Conservation (phyloP, 2,113 vertebrate genomes). For the Lophochroa leadbeateri region DNA sequence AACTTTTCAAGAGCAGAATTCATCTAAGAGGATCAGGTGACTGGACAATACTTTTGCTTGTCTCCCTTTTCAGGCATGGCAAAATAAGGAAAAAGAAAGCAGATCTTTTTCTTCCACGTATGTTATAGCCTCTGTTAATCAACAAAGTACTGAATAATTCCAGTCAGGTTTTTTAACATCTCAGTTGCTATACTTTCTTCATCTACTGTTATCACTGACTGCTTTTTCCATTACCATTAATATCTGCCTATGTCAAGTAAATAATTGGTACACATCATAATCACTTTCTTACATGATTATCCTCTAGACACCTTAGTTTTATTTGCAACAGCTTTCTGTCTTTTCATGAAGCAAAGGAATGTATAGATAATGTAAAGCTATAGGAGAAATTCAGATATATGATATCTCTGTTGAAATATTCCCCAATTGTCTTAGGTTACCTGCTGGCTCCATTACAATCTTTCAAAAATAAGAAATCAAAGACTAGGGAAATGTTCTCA, state of each 20-base stretch:
- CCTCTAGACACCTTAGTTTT: not conserved
- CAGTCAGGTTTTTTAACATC: not conserved
- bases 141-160: not conserved
- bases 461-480: slow-evolving; percentile 49
- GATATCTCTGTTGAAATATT: not conserved
- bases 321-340: not conserved
- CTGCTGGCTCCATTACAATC: not conserved
- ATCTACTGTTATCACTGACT: not conserved
- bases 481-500: not conserved
- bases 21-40: not conserved
- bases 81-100: not conserved
- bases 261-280: not conserved
- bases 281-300: not conserved
- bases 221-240: not conserved
- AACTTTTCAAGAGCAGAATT: not conserved
- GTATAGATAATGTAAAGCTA: not conserved
- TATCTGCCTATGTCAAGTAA: not conserved
- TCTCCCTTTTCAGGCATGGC: not conserved
- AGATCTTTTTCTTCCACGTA: not conserved
- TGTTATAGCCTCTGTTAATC: not conserved
- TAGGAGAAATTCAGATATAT: not conserved
- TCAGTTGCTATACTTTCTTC: not conserved
- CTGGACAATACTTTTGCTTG: not conserved
- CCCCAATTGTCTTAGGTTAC: slow-evolving; percentile 13
- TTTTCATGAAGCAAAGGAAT: not conserved